A percentile compares a stretch with the other conserved stretches of the same genome.
Evolutionary conservation across 2,113 vertebrate genomes (phyloP).

Genomic region (Ramphastos sulfuratus): DNA sequence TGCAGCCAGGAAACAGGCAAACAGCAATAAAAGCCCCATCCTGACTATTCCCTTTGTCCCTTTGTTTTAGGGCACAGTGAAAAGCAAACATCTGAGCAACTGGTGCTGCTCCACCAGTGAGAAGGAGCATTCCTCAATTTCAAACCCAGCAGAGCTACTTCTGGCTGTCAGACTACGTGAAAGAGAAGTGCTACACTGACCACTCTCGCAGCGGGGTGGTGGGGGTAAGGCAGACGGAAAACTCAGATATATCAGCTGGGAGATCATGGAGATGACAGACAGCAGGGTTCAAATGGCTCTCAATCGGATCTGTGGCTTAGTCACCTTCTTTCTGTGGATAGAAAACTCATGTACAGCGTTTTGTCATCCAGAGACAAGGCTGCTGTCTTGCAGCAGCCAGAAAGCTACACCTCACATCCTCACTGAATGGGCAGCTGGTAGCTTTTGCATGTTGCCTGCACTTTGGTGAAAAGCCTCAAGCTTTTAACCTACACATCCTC

Average conservation of each 20-base stretch:
- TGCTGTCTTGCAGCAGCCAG: not conserved
- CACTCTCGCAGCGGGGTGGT: accelerated
- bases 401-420: not conserved
- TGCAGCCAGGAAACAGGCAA: not conserved
- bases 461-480: not conserved
- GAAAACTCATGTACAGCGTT: not conserved
- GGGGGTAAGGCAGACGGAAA: constrained; percentile 5
- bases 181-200: constrained; percentile 40
- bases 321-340: not conserved
- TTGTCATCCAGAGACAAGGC: not conserved
- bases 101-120: not conserved
- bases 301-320: not conserved
- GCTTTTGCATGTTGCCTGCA: not conserved
- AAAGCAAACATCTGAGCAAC: not conserved
- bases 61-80: accelerated
- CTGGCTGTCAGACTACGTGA: not conserved
- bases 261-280: not conserved
- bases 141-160: constrained; percentile 44
- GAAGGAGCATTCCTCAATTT: not conserved
- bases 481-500: not conserved
- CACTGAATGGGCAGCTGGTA: accelerated
- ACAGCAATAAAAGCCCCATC: not conserved
- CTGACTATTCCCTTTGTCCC: not conserved
- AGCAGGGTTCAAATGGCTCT: not conserved
- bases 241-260: constrained; percentile 2